A percentile compares a stretch with the other conserved stretches of the same genome.
These are phyloP conservation scores for Meloidogyne floridensis DNA, from an alignment of 1,140 invertebrate species.

Conservation along the genomic window DNA sequence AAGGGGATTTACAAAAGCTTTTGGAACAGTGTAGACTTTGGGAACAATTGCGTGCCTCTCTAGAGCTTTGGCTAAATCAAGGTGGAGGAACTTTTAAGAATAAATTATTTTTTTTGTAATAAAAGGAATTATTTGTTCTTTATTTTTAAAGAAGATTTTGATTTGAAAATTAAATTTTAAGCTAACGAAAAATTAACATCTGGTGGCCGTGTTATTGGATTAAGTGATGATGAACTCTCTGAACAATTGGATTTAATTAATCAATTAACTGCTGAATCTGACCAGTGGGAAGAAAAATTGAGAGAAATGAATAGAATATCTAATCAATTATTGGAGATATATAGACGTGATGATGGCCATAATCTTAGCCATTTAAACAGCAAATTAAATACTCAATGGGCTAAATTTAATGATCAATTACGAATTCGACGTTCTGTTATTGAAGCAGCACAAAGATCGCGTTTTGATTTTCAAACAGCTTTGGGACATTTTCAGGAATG, in stretches of 20 bases:
- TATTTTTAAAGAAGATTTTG: no score
- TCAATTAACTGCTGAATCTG: slow-evolving; percentile 24
- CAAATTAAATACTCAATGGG: slow-evolving; percentile 60
- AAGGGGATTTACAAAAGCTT: slow-evolving; percentile 44
- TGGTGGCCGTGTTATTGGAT: slow-evolving; percentile 44
- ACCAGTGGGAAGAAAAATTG: slow-evolving; percentile 39
- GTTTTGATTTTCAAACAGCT: slow-evolving; percentile 61
- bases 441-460: slow-evolving; percentile 56
- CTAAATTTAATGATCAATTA: slow-evolving; percentile 60
- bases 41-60: slow-evolving; percentile 44
- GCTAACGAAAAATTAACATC: slow-evolving; percentile 38
- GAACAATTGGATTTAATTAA: slow-evolving; percentile 36
- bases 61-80: slow-evolving; percentile 54
- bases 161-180: slow-evolving; percentile 1
- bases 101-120: no score
- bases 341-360: slow-evolving; percentile 56
- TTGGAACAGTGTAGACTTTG: slow-evolving; percentile 48
- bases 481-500: slow-evolving; percentile 58
- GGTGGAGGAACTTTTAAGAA: slow-evolving; percentile 23
- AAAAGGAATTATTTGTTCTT: no score
- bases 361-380: slow-evolving; percentile 57
- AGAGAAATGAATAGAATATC: slow-evolving; percentile 41
- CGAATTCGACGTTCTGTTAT: slow-evolving; percentile 45
- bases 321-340: slow-evolving; percentile 52
- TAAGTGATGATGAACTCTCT: slow-evolving; percentile 34